phyloP scores from a whole-genome alignment of 2,113 vertebrate species.

The Haemorhous mexicanus region DNA sequence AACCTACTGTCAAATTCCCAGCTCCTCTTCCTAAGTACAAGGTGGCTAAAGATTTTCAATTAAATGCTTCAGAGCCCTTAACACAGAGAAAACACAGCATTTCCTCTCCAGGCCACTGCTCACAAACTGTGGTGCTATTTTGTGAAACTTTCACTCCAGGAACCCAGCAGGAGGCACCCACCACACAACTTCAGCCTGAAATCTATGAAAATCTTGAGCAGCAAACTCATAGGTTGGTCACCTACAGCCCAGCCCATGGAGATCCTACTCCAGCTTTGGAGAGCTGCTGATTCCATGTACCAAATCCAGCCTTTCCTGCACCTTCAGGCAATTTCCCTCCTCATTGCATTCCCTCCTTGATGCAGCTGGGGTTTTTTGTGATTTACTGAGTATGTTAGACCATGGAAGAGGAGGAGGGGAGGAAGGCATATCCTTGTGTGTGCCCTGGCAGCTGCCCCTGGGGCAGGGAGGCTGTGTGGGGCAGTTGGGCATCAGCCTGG shows the following conservation, averaged over 20 bases:
- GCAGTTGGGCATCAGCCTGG: neutral
- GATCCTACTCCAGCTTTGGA: neutral
- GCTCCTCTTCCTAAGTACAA: neutral
- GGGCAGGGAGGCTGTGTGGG: neutral
- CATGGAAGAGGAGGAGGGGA: neutral
- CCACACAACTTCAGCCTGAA: neutral
- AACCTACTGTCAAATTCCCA: neutral
- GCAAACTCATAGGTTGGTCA: fast-evolving
- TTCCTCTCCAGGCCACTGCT: neutral
- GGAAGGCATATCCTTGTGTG: neutral
- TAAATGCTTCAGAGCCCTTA: neutral
- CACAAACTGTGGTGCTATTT: neutral
- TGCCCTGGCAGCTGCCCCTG: fast-evolving
- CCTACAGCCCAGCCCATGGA: neutral
- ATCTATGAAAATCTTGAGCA: neutral
- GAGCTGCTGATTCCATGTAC: neutral
- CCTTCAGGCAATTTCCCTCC: neutral
- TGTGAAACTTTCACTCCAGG: neutral
- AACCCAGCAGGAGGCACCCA: neutral
- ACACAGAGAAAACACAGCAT: neutral
- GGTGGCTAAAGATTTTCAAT: neutral
- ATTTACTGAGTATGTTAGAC: neutral
- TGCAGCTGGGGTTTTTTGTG: neutral
- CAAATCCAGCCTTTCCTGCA: neutral
- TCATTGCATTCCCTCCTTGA: neutral